A percentile compares a stretch with the other conserved stretches of the same genome.
These are phyloP conservation scores for Thereva nobilitata DNA, from an alignment of 2,888 invertebrate genomes.

Conservation along the genomic window DNA sequence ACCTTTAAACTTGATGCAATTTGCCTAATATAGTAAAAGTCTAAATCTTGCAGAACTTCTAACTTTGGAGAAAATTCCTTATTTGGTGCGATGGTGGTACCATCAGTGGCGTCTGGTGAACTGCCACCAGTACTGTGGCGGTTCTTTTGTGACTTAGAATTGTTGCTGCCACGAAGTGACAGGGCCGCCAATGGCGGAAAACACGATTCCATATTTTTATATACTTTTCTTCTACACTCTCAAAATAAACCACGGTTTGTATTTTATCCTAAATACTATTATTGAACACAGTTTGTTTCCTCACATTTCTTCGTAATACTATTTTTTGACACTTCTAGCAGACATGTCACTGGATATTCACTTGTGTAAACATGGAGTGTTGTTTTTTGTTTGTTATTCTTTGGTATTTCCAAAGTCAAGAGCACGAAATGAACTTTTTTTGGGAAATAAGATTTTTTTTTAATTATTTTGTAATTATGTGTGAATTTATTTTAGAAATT, in stretches of 20 bases:
- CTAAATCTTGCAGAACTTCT: conserved; percentile 61
- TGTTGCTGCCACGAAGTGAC: conserved; percentile 54
- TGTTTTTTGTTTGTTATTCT: too few relatives aligned
- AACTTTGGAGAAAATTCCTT: conserved; percentile 53
- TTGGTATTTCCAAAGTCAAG: too few relatives aligned
- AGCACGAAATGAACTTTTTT: too few relatives aligned
- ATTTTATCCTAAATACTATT: too few relatives aligned
- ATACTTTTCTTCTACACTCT: conserved; percentile 3
- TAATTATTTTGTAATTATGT: too few relatives aligned
- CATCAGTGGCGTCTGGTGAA: conserved; percentile 16
- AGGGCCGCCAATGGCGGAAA: conserved; percentile 60
- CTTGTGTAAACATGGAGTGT: too few relatives aligned
- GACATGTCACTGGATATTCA: too few relatives aligned
- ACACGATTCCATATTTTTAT: conserved; percentile 59
- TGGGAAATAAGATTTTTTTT: too few relatives aligned
- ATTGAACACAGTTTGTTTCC: too few relatives aligned
- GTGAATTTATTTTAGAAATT: too few relatives aligned
- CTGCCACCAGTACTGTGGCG: conserved; percentile 50
- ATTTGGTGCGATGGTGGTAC: conserved; percentile 29
- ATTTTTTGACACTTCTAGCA: too few relatives aligned
- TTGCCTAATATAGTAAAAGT: conserved; percentile 62
- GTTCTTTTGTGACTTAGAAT: conserved; percentile 46
- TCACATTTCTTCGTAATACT: too few relatives aligned
- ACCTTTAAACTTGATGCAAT: conserved; percentile 63
- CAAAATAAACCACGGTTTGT: neutral